Evolutionary conservation across 2,113 vertebrate species (phyloP).

Genomic region (Passer domesticus): DNA sequence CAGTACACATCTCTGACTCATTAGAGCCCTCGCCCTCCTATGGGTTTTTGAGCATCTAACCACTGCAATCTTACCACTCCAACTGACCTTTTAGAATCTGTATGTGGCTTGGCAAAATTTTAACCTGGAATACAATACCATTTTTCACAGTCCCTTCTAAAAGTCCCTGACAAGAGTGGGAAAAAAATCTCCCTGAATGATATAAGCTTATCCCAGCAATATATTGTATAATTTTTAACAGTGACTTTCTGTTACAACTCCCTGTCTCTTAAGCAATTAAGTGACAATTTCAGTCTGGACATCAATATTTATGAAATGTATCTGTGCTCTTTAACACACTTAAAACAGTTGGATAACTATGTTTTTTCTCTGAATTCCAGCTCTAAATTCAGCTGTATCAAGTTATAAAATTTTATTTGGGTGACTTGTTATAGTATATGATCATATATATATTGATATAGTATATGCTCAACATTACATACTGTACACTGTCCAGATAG

Average conservation of each 20-base stretch:
- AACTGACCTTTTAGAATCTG: not conserved
- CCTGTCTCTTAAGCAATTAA: not conserved
- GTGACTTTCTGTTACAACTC: not conserved
- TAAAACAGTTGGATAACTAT: not conserved
- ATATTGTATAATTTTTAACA: not conserved
- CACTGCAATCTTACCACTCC: not conserved
- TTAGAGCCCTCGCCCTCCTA: not conserved
- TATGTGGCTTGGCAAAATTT: not conserved
- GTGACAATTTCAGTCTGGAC: not conserved
- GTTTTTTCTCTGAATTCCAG: not conserved
- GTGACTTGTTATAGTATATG: not conserved
- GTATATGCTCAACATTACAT: not conserved
- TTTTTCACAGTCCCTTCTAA: not conserved
- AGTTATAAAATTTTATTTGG: not conserved
- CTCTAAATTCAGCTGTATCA: not conserved
- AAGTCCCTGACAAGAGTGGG: not conserved
- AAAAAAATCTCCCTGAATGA: not conserved
- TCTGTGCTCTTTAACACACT: not conserved
- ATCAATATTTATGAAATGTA: not conserved
- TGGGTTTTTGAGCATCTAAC: accelerated
- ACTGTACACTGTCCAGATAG: not conserved
- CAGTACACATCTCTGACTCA: not conserved
- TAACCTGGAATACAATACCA: not conserved
- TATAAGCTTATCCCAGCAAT: not conserved
- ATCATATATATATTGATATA: too few relatives aligned